Percentiles rank a stretch among this genome's conserved stretches.
Conservation (phyloP, 1,140 invertebrate species). For the Camponotus vicinus region DNA sequence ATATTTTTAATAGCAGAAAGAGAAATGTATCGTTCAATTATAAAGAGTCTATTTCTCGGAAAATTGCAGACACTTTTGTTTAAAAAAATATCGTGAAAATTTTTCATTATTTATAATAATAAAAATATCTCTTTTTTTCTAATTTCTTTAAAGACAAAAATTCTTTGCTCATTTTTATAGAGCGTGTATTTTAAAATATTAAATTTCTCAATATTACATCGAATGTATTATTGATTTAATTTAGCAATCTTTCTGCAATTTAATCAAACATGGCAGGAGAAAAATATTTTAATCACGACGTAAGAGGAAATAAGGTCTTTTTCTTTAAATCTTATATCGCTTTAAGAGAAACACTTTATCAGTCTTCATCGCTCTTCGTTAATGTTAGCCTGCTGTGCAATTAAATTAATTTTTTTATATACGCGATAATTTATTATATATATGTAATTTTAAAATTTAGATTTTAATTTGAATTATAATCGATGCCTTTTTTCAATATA, state of each 20-base stretch:
- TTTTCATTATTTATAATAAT: background rate
- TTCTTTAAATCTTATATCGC: background rate
- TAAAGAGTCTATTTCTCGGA: background rate
- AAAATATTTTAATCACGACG: background rate
- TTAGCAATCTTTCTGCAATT: constrained; percentile 30
- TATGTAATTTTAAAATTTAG: background rate
- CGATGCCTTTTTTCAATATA: background rate
- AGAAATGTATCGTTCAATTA: background rate
- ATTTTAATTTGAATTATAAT: background rate
- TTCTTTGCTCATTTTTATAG: background rate
- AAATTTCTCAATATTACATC: constrained; percentile 35
- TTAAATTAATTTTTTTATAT: constrained; percentile 13
- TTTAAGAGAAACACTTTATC: no score
- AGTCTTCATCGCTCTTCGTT: background rate
- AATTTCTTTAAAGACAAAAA: background rate
- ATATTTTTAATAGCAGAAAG: background rate
- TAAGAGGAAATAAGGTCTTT: constrained; percentile 22
- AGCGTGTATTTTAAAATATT: background rate
- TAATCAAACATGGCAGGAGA: background rate
- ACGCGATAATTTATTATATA: no score
- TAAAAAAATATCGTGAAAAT: background rate
- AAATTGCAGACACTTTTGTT: background rate
- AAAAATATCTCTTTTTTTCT: background rate
- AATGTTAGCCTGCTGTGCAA: background rate
- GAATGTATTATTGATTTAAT: background rate